Conservation (phyloP, 2,888 invertebrate species). For the Drosophila paramelanica region DNA sequence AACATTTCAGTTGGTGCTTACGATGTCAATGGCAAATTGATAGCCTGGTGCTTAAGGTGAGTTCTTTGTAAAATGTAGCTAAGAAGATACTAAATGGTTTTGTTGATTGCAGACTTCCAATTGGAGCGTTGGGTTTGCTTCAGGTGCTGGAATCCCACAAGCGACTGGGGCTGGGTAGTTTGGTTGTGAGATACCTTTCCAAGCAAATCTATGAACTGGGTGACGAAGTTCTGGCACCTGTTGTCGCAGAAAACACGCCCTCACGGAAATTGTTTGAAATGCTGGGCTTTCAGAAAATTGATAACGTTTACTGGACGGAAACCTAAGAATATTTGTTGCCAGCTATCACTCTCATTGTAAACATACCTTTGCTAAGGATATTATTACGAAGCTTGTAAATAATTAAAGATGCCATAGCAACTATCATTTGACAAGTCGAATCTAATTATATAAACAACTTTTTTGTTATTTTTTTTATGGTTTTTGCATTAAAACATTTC, state of each 20-base stretch:
- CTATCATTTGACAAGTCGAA: too few species aligned
- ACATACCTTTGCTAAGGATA: too few species aligned
- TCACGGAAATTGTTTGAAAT: slow-evolving; percentile 81
- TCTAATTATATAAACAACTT: too few species aligned
- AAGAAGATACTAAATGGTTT: background rate
- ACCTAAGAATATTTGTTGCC: background rate
- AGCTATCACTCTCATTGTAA: background rate
- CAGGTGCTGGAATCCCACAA: slow-evolving; percentile 77
- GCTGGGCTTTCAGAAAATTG: slow-evolving; percentile 76
- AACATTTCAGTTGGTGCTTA: slow-evolving; percentile 78
- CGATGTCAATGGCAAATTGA: slow-evolving; percentile 61
- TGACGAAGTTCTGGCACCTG: slow-evolving; percentile 75
- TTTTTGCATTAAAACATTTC: too few species aligned
- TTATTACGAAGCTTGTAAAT: too few species aligned
- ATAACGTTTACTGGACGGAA: slow-evolving; percentile 66
- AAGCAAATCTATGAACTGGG: slow-evolving; percentile 64
- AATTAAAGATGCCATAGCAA: too few species aligned
- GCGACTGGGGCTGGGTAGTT: slow-evolving; percentile 76
- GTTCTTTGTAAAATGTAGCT: background rate
- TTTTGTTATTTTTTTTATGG: too few species aligned
- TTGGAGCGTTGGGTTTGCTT: slow-evolving; percentile 74
- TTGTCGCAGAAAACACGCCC: slow-evolving; percentile 63
- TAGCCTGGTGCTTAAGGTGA: slow-evolving; percentile 82
- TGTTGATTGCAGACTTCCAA: slow-evolving; percentile 56
- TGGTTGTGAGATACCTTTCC: slow-evolving; percentile 72